Evolutionary conservation across 2,797 vertebrate genomes (phyloP), one percentile per base, ranked within the genome.

Genomic region (Crocodylus rhombifer): DNA sequence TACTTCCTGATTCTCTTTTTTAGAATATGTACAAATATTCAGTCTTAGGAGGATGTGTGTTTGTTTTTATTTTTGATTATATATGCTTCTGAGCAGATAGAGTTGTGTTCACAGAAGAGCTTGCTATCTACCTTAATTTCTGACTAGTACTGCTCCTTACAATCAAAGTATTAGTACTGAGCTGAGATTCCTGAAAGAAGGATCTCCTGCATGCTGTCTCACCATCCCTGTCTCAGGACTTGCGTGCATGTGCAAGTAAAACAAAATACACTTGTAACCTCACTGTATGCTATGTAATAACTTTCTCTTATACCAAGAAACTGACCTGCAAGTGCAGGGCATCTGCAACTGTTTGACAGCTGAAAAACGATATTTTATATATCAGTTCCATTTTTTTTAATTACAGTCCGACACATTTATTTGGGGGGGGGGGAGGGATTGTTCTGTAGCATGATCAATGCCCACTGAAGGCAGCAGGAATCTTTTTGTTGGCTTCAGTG

Each of bases 341-440:
- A 86, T 77, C 77, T 87, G 88, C 60, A 89, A 63, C 51, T 77
- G 79, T 85, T 91, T 85, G 79, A 64, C 64, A 88, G 79, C 42
- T 51, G 30, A 33, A 71, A 81, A 89, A 56, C 16, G 67, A 74
- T 67, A 71, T 63, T 86, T 25, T 89, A 75, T 84, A 51, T 33
- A 67, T 33, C 87, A 91, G 88, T 77, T 79, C 4, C 74, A 28
- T 51, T 86, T 79, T 14, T 88, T 86, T 75, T 79, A 82, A 84
- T 85, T 85, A 63, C 56, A 84, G 15, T 51, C 63, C 88, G 79
- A 77, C 13, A 23, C 84, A 67, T 78, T 88, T 87, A 69, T 76
- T 90, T n/a, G 88, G 9, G 10, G 10, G 42, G 42, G 42, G 30
- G 30, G 30, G 30, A 30, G 30, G 30, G 30, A 30, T 30, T 30